Percentiles rank a stretch among this genome's conserved stretches.
Conservation (phyloP, 2,888 invertebrate genomes). For the Xanthorhoe spadicearia region DNA sequence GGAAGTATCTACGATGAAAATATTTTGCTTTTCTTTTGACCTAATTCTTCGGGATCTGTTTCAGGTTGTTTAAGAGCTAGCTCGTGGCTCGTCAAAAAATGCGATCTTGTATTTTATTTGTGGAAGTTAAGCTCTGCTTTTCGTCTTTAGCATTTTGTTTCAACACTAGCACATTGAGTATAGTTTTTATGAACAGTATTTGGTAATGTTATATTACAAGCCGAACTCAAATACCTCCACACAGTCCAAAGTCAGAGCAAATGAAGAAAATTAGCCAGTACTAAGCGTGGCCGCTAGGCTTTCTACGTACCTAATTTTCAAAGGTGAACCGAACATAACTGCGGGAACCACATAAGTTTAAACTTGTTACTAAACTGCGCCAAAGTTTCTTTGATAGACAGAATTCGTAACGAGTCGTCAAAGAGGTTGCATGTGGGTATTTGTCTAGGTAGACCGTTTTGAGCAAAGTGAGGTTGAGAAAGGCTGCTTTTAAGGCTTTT, state of each 20-base stretch:
- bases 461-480: conserved; percentile 1
- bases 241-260: conserved; percentile 18
- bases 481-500: conserved; percentile 2
- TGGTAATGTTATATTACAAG: not conserved
- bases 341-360: conserved; percentile 36
- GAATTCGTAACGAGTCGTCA: conserved; percentile 47
- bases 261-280: conserved; percentile 32
- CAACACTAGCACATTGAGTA: not conserved
- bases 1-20: conserved; percentile 30
- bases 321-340: conserved; percentile 36
- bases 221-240: not conserved
- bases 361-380: conserved; percentile 45
- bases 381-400: conserved; percentile 50
- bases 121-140: conserved; percentile 3
- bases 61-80: conserved; percentile 8
- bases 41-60: conserved; percentile 24
- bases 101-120: conserved; percentile 25
- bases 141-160: not conserved
- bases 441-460: conserved; percentile 17
- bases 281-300: conserved; percentile 37
- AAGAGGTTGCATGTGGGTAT: conserved; percentile 33
- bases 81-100: conserved; percentile 22
- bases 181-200: not conserved
- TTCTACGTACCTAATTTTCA: conserved; percentile 44
- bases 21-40: conserved; percentile 34